Evolutionary conservation across 30 jellyfish, hydroid and myxozoan species (phyloP), one percentile per base, ranked within the genome.

Genomic region (Haliclystus octoradiatus): DNA sequence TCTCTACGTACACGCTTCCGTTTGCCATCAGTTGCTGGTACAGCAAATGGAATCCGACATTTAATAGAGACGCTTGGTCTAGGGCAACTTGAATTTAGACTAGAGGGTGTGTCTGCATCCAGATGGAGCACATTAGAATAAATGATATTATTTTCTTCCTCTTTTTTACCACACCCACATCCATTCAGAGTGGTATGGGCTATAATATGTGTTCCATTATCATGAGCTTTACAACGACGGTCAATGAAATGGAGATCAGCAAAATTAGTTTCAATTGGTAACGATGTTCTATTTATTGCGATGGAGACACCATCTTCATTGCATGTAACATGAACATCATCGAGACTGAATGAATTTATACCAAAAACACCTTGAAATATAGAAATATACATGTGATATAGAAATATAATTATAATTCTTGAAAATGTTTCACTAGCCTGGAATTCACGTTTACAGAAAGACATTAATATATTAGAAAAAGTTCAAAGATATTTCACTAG

Each of bases 201-300:
- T 26, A 80, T 67, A 66, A 63, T 65, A 47, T 80, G 85, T 33
- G 85, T 71, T 24, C 29, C 76, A 26, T 72, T 80, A 47, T 72
- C 94, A 25, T 73, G 77, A 30, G 87, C 94, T 64, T 64, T 1
- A 47, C 94, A 82, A 30, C 74, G 72, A 0, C 88, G 94, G 46
- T 82, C 88, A 28, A 66, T 1, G 60, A 82, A 74, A 34, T 72
- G 87, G 25, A 82, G 79, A 3, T 74, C 62, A 19, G 57, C 57
- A 9, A 19, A 9, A 40, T 9, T 5, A 40, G 19, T 40, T 9
- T 19, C 57, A 40, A 19, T 19, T 9, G 57, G 57, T 19, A 40
- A 19, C 14, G 9, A 40, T 9, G 14, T 9, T 19, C 19, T 40
- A 19, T 40, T 40, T 9, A 40, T 40, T 9, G 57, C 57, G 9